These are phyloP conservation scores for Tympanoctomys barrerae DNA, from an alignment of 2,797 vertebrate species.

Conservation along the genomic window DNA sequence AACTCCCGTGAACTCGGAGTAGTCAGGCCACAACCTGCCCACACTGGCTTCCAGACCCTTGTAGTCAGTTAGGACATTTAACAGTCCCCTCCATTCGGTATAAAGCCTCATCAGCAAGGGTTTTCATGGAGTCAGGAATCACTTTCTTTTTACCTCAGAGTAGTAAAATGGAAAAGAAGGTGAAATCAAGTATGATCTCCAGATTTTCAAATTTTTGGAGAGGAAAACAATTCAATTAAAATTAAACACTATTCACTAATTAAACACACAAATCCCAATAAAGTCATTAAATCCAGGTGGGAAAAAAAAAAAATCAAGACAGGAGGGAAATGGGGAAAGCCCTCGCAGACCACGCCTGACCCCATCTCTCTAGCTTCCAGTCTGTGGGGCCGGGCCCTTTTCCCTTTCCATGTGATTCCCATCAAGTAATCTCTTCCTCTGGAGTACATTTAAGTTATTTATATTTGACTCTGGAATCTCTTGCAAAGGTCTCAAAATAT, in stretches of 20 bases:
- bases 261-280: background rate
- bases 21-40: background rate
- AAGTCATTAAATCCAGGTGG: background rate
- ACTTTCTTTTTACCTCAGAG: background rate
- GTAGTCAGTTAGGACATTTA: background rate
- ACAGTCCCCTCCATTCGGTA: background rate
- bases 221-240: conserved; percentile 4
- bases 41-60: background rate
- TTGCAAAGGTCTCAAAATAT: background rate
- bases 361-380: background rate
- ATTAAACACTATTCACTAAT: background rate
- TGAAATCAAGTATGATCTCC: background rate
- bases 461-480: background rate
- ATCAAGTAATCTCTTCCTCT: background rate
- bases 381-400: background rate
- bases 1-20: too few species aligned
- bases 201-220: background rate
- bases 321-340: background rate
- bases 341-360: background rate
- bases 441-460: background rate
- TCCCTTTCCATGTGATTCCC: background rate
- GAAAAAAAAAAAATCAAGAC: background rate
- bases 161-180: background rate
- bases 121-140: background rate
- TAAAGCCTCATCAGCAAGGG: background rate